phyloP scores from a whole-genome alignment of 1,140 invertebrate genomes.

The Asbolus verrucosus region DNA sequence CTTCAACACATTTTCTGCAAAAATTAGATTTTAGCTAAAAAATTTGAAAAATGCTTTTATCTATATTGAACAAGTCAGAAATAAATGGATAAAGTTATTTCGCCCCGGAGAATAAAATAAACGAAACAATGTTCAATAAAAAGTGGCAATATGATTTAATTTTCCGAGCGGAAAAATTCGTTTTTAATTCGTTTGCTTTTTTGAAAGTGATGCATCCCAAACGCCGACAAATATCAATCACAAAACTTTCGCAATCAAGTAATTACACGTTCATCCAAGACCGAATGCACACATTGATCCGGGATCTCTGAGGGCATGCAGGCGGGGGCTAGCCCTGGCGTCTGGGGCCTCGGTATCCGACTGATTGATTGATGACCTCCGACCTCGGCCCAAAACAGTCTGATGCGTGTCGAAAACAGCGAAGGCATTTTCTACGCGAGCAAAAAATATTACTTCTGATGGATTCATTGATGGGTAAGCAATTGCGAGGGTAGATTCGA shows the following conservation, averaged over 20 bases:
- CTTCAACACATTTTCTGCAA: too few species aligned
- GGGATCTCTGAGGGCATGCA: too few species aligned
- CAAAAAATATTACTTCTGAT: constrained; percentile 28
- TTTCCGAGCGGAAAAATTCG: too few species aligned
- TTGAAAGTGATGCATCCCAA: too few species aligned
- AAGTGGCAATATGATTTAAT: too few species aligned
- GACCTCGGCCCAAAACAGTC: constrained; percentile 28
- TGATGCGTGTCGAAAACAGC: constrained; percentile 24
- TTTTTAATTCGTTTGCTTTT: neutral
- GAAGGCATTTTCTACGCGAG: constrained; percentile 13
- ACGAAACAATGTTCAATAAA: too few species aligned
- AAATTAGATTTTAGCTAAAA: too few species aligned
- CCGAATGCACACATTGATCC: constrained; percentile 10
- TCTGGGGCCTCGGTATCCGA: constrained; percentile 21
- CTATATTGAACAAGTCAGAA: too few species aligned
- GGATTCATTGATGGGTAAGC: constrained; percentile 6
- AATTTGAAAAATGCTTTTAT: too few species aligned
- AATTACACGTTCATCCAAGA: neutral
- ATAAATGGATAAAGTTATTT: too few species aligned
- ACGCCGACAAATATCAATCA: too few species aligned
- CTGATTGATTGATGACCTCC: constrained; percentile 33
- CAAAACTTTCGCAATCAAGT: neutral
- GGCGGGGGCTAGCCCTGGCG: neutral
- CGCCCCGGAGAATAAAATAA: too few species aligned
- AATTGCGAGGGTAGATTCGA: constrained; percentile 3